Percentiles rank a stretch among this genome's conserved stretches.
These are phyloP conservation scores for Paracentrotus lividus DNA, from an alignment of 53 echinoderm and acorn worm species.

Conservation along the genomic window DNA sequence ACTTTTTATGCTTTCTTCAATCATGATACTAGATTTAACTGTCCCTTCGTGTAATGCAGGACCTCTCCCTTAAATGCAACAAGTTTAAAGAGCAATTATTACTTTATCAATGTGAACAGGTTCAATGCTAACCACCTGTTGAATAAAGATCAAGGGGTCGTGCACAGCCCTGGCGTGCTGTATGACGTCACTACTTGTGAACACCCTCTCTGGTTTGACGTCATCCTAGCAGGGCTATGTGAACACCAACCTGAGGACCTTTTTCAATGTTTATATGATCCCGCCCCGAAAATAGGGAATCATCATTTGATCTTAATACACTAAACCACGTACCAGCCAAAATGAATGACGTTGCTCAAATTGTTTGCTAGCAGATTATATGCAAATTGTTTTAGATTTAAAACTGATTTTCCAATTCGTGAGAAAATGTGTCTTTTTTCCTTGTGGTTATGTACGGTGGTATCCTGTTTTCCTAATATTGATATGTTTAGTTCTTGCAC, in stretches of 20 bases:
- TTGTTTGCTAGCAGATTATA: not conserved
- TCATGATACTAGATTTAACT: no score
- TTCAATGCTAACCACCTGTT: not conserved
- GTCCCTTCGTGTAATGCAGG: no score
- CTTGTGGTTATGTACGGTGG: no score
- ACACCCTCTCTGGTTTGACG: slow-evolving; percentile 15
- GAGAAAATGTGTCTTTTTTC: not conserved
- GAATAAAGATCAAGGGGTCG: not conserved
- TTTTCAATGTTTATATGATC: not conserved
- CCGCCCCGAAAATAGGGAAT: slow-evolving; percentile 9
- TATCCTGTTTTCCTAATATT: no score
- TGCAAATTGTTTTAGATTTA: not conserved
- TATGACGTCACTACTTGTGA: slow-evolving; percentile 15
- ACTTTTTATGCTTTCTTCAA: no score
- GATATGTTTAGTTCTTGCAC: no score
- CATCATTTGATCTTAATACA: not conserved
- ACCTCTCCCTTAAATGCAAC: no score
- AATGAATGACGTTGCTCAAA: not conserved
- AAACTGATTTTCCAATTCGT: not conserved
- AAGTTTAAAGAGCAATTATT: not conserved
- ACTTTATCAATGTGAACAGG: not conserved
- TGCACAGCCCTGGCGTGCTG: not conserved
- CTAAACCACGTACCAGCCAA: not conserved
- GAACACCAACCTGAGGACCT: not conserved
- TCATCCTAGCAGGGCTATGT: not conserved